Evolutionary conservation across 2,797 vertebrate species (phyloP).

Genomic region (Ataeniobius toweri): DNA sequence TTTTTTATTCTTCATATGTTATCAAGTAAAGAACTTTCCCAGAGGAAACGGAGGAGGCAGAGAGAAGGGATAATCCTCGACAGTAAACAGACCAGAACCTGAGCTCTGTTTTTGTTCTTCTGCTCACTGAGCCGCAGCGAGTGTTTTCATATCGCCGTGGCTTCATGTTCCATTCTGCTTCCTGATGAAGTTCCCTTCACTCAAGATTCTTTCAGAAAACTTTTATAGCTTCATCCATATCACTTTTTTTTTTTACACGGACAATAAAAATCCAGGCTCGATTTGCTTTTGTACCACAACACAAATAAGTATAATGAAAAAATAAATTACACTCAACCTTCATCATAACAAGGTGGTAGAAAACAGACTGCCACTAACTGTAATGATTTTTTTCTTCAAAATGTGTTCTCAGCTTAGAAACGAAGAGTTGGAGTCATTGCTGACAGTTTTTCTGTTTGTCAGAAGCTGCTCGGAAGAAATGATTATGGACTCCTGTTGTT

Average conservation of each 20-base stretch:
- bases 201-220: conserved; percentile 2
- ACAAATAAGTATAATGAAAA: not conserved
- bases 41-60: not conserved
- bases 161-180: conserved; percentile 27
- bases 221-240: not conserved
- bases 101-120: conserved; percentile 25
- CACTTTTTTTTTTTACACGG: not conserved
- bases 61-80: conserved; percentile 11
- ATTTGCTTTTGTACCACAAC: conserved; percentile 2
- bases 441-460: not conserved
- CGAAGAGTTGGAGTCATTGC: not conserved
- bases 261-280: not conserved
- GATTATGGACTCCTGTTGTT: not conserved
- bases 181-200: conserved; percentile 29
- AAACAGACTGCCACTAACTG: not conserved
- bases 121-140: conserved; percentile 4
- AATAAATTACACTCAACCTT: not conserved
- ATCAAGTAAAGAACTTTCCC: not conserved
- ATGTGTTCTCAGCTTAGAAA: not conserved
- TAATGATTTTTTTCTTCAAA: not conserved
- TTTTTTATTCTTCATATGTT: conserved; percentile 22
- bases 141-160: conserved; percentile 14
- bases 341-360: not conserved
- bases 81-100: conserved; percentile 20
- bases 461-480: not conserved